Base-by-base conservation (phyloP, 2,113 vertebrate genomes). In the Ursus arctos region DNA sequence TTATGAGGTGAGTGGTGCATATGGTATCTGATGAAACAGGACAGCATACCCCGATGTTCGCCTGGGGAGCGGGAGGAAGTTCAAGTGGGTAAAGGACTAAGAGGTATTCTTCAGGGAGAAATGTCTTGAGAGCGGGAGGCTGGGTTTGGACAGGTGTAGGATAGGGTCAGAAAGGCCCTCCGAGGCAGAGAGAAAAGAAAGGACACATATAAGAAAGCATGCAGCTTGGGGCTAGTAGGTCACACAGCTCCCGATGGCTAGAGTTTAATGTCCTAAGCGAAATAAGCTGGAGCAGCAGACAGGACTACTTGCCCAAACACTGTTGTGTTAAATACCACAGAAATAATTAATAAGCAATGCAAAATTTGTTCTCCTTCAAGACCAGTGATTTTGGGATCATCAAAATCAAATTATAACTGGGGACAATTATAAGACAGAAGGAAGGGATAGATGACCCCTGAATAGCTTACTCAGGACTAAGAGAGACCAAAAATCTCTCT, bases 191-290 rank as follows among this genome's bases (percentile, higher is more conserved):
- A 6, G 28, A 43, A 80, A 47, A 63, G 21, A 33, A 89, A 71
- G 33, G n/a, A 21, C n/a, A 71, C 9, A 12, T 4, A 31, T 4
- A 49, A 71, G 26, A 77, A n/a, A 79, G 24, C 47, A 19, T 6
- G 1, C 7, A 31, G 55, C 1, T 0, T 10, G 11, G 31, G 28
- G 12, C 8, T 1, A 43, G 4, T 4, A 28, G 24, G 55, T 22
- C 24, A 12, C 15, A 10, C 0, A 0, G 13, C 4, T 43, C 59
- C 2, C 12, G 0, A 31, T 16, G 28, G 9, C 5, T 13, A 43
- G 36, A 49, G n/a, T 33, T 80, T 59, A 65, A 28, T 55, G 65
- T 49, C n/a, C 8, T 19, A 55, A 87, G 36, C 40, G 81, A 71
- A 36, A 55, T 15, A 19, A 67, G 22, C 3, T 59, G 49, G 14